These are phyloP conservation scores for Metopolophium dirhodum DNA, from an alignment of 1,140 invertebrate genomes.

Conservation along the genomic window DNA sequence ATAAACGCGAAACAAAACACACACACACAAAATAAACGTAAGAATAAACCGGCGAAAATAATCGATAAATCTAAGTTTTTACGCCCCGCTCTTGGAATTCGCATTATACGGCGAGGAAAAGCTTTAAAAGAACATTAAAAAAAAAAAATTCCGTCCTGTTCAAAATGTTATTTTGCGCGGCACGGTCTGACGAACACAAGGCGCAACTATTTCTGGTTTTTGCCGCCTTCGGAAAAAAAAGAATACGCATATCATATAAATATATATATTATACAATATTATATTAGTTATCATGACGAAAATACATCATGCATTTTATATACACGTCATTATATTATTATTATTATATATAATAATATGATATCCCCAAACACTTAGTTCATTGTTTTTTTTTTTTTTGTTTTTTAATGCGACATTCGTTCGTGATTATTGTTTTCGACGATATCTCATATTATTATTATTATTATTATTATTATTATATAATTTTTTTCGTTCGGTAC, in stretches of 20 bases:
- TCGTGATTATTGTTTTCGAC: background rate
- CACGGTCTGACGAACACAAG: conserved; percentile 46
- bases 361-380: background rate
- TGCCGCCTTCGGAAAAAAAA: background rate
- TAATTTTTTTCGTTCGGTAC: background rate
- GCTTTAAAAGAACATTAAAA: conserved; percentile 43
- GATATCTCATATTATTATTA: background rate
- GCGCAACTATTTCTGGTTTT: conserved; percentile 22
- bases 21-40: background rate
- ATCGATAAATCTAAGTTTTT: conserved; percentile 53
- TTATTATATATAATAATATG: background rate
- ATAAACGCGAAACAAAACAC: background rate
- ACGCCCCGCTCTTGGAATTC: conserved; percentile 50
- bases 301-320: conserved; percentile 25
- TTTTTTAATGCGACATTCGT: background rate
- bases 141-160: conserved; percentile 16
- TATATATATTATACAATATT: background rate
- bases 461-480: background rate
- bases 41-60: conserved; percentile 32
- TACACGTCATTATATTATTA: conserved; percentile 23
- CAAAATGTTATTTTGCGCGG: conserved; percentile 20
- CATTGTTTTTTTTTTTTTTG: conserved; percentile 33
- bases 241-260: too few species aligned
- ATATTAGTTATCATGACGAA: background rate
- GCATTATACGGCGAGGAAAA: background rate